phyloP scores from a whole-genome alignment of 2,888 invertebrate species.

The Labia minor region DNA sequence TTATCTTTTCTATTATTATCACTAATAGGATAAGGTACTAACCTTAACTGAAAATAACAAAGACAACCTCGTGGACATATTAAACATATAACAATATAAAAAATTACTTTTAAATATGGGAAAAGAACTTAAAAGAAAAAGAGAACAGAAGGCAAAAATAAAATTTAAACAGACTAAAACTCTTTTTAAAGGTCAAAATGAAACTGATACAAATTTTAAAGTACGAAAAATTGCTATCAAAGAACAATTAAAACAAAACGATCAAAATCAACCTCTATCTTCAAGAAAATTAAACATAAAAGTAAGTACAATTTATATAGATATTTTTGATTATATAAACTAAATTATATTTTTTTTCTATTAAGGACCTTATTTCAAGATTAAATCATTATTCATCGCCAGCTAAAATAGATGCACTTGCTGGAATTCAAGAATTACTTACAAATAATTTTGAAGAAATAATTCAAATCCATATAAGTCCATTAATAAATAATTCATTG shows the following conservation, averaged over 20 bases:
- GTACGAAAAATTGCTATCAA: slow-evolving; percentile 73
- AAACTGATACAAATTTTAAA: slow-evolving; percentile 81
- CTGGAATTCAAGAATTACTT: background rate
- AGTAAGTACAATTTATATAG: slow-evolving; percentile 35
- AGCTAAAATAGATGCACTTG: background rate
- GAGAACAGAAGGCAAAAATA: slow-evolving; percentile 78
- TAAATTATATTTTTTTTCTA: too few species aligned
- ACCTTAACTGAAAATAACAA: too few species aligned
- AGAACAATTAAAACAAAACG: slow-evolving; percentile 55
- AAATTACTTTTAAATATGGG: background rate
- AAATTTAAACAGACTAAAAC: slow-evolving; percentile 70
- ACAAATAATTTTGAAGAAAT: background rate
- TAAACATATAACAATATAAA: too few species aligned
- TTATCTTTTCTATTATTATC: too few species aligned
- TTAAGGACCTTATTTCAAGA: background rate
- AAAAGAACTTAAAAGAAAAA: slow-evolving; percentile 31
- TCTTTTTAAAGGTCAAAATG: slow-evolving; percentile 77
- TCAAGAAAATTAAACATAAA: slow-evolving; percentile 57
- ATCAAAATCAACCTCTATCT: slow-evolving; percentile 48
- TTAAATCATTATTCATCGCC: background rate
- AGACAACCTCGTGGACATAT: too few species aligned
- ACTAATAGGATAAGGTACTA: too few species aligned
- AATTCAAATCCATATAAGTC: background rate
- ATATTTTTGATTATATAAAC: background rate
- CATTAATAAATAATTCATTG: slow-evolving; percentile 36